Percentiles rank a stretch among this genome's conserved stretches.
These are phyloP conservation scores for Drosophila mayaguana DNA, from an alignment of 2,888 invertebrate genomes.

Conservation along the genomic window DNA sequence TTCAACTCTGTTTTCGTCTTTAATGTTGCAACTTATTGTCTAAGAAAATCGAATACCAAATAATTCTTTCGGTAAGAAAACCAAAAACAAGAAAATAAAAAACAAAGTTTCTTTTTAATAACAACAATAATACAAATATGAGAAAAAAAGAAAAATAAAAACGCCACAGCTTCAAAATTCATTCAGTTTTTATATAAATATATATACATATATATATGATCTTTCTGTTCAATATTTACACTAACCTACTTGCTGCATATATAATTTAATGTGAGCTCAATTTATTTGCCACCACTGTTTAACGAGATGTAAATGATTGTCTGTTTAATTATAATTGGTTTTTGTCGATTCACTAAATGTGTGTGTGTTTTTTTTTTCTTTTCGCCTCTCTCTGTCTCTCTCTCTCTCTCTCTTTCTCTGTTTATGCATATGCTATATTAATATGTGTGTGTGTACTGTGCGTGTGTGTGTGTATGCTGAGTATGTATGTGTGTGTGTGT, in stretches of 20 bases:
- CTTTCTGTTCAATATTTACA: constrained; percentile 62
- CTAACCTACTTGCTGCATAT: constrained; percentile 69
- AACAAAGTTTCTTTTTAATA: neutral
- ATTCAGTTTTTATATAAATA: constrained; percentile 53
- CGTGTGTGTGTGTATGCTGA: constrained; percentile 33
- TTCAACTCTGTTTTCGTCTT: constrained; percentile 85
- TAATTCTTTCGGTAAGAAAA: constrained; percentile 42
- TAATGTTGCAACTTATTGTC: constrained; percentile 85
- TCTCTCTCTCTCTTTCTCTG: constrained; percentile 27
- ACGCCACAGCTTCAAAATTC: constrained; percentile 69
- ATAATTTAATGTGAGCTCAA: constrained; percentile 73
- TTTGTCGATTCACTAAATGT: constrained; percentile 77
- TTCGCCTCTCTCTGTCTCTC: constrained; percentile 31
- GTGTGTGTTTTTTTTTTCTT: constrained; percentile 56
- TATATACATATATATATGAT: constrained; percentile 46
- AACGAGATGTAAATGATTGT: constrained; percentile 74
- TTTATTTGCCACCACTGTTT: constrained; percentile 75
- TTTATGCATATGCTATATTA: constrained; percentile 54
- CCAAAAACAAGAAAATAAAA: constrained; percentile 23
- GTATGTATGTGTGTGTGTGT: constrained; percentile 34
- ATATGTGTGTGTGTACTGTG: constrained; percentile 59
- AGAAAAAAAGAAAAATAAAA: constrained; percentile 42
- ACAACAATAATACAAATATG: constrained; percentile 22
- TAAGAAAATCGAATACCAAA: constrained; percentile 67
- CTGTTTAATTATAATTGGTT: constrained; percentile 73